Evolutionary conservation across 2,888 invertebrate genomes (phyloP), one percentile per base, ranked within the genome.

Genomic region (Leptothorax acervorum): DNA sequence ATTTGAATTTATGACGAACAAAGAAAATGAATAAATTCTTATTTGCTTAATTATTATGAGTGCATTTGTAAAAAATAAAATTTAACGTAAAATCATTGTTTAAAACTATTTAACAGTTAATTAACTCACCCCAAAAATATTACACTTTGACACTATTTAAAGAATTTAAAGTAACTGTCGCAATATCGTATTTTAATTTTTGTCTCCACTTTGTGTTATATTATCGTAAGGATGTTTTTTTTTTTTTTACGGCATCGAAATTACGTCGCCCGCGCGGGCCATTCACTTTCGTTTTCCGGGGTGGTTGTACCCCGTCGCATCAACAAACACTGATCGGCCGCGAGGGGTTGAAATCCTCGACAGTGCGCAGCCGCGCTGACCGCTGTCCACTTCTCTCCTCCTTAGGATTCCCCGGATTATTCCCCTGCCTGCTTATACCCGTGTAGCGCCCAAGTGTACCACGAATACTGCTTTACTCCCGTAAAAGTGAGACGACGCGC

Each of bases 331-430:
- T 28, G 55, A 12, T 5, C 73, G 73, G 23, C 53, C 65, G 31
- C 63, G 35, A 76, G 83, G 78, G 83, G 76, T 78, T 75, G 66
- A 55, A 74, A 66, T 23, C 57, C 65, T 15, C 28, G 31, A 28
- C 39, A 73, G 15, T 66, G 89, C 91, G 92, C 92, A 91, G 85
- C 28, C 92, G 91, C 90, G 86, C 71, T 93, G 92, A 92, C 93
- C 93, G 88, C 79, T 93, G 93, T 92, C 93, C 93, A 91, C 89
- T 89, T 92, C 93, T 92, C 93, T 93, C 90, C 87, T 88, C 84
- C 82, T 86, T 85, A 76, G 71, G 8, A 75, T 85, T 39, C 84
- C 86, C 55, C 73, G 85, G 71, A 86, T 85, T 88, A 85, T 89
- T 74, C 85, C 74, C 53, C 81, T 45, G 70, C 70, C 83, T 79